Conservation (phyloP, 1,140 invertebrate species). For the Rhagoletis pomonella region DNA sequence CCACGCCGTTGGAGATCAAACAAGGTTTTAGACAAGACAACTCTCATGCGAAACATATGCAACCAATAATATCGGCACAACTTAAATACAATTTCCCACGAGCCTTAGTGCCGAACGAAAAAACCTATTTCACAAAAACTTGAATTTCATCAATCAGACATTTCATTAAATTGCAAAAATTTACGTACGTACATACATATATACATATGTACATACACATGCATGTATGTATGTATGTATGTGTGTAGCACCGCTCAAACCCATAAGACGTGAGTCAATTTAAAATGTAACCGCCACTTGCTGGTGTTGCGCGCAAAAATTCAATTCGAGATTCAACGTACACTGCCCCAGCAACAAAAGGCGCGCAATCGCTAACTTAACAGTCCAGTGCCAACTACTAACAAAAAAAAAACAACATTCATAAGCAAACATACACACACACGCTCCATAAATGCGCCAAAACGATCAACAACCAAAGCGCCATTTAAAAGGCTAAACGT, state of each 20-base stretch:
- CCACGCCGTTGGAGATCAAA: no score
- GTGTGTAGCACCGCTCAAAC: background rate
- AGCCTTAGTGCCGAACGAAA: background rate
- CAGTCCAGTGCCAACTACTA: background rate
- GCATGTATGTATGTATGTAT: background rate
- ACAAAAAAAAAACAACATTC: background rate
- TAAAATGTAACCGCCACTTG: conserved; percentile 41
- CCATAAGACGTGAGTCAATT: conserved; percentile 17
- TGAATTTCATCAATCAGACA: background rate
- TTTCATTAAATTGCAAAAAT: conserved; percentile 2
- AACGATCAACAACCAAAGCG: background rate
- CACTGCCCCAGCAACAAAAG: conserved; percentile 22
- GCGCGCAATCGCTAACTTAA: conserved; percentile 10
- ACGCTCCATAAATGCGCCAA: background rate
- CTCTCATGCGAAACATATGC: no score
- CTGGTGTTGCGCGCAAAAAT: conserved; percentile 12
- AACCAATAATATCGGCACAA: no score
- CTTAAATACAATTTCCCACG: background rate
- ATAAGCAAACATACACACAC: background rate
- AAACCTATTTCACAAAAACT: background rate
- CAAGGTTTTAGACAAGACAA: no score
- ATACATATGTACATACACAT: background rate
- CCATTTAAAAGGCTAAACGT: background rate
- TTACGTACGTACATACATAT: background rate
- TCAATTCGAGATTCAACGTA: conserved; percentile 6